Evolutionary conservation across 2,888 invertebrate genomes (phyloP).

Genomic region (Hypselothyrea guttata): DNA sequence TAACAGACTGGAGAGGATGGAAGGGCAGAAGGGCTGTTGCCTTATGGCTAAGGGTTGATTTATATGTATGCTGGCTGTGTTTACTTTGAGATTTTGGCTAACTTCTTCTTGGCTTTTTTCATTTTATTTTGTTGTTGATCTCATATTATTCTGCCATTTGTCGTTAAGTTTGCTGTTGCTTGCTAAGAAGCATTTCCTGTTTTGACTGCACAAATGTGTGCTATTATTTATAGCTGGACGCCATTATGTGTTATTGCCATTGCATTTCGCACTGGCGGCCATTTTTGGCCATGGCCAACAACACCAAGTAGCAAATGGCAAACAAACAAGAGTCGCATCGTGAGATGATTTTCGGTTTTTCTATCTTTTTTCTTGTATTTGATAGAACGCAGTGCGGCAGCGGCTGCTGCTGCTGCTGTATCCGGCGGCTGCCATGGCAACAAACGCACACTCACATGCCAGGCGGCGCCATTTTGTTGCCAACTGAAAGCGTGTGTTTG

Average conservation of each 20-base stretch:
- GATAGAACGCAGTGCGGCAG: constrained; percentile 16
- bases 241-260: constrained; percentile 60
- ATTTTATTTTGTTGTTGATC: too few species aligned
- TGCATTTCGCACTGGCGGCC: constrained; percentile 50
- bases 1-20: neutral
- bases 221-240: constrained; percentile 67
- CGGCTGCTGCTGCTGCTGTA: constrained; percentile 24
- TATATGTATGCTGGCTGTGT: constrained; percentile 10
- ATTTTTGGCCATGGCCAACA: constrained; percentile 35
- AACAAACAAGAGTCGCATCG: constrained; percentile 30
- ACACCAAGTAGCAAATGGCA: constrained; percentile 19
- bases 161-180: constrained; percentile 57
- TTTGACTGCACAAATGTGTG: constrained; percentile 71
- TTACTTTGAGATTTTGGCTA: neutral
- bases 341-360: constrained; percentile 3
- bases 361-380: neutral
- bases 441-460: constrained; percentile 26
- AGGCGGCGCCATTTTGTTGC: constrained; percentile 50
- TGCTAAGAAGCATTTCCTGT: constrained; percentile 58
- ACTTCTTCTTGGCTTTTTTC: too few species aligned
- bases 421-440: constrained; percentile 68
- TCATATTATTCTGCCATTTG: constrained; percentile 67
- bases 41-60: constrained; percentile 36
- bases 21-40: neutral
- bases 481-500: constrained; percentile 4